Base-by-base conservation (phyloP, 2,113 vertebrate species). In the Rana temporaria region DNA sequence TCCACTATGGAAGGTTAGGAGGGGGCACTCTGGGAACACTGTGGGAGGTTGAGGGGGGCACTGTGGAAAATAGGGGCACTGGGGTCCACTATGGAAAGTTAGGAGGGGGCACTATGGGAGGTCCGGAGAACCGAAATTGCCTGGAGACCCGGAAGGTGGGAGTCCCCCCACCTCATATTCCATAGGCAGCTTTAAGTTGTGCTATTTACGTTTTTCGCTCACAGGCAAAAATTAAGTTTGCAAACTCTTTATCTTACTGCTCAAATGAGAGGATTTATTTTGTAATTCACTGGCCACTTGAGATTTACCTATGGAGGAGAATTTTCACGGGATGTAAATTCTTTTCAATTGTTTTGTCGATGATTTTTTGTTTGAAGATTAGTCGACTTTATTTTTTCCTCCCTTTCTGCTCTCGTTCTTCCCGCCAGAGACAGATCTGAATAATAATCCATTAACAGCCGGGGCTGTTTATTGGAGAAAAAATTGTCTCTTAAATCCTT, bases 311-410 rank as follows among this genome's bases (percentile, higher is more conserved):
- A 11, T 62, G 57, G 62, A n/a, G 73, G 56, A 57, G 32, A 75
- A 75, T 75, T 75, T 60, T 19, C n/a, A 34, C 16, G 42, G 55
- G 38, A 64, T 76, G 73, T 76, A 76, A 76, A 76, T 76, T 63
- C 73, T 52, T 48, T 22, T 52, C 73, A 76, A 76, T 76, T 76
- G 73, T 63, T 76, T 76, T 63, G 72, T 60, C 73, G 48, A 76
- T 76, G 57, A 62, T 63, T 76, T 76, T 76, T 64, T 76, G 73
- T 76, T 63, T 76, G 73, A 76, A 76, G 73, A 76, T 76, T 76
- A 76, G 59, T 76, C 20, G 19, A 17, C 34, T 76, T 63, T 48
- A 63, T 62, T 76, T 65, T 59, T 74, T 38, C 30, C 7, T 42
- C 53, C 52, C 55, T 26, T 19, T 73, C 57, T 75, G 57, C 30